Percentiles rank a stretch among this genome's conserved stretches.
Conservation (phyloP, 2,113 vertebrate species). For the Lepidothrix coronata region DNA sequence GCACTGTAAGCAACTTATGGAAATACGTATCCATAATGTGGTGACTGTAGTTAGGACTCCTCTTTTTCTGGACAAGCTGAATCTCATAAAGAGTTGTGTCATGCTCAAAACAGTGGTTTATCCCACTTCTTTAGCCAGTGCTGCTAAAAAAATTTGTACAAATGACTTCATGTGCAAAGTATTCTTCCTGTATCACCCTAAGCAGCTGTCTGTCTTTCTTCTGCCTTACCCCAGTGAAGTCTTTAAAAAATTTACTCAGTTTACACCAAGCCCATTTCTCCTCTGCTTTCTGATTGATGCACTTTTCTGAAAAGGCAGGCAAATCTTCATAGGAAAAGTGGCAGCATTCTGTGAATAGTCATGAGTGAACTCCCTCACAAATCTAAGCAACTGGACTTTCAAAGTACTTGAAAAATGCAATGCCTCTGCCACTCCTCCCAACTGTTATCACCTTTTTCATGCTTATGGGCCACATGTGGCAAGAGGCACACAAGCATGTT, state of each 20-base stretch:
- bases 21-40: background rate
- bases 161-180: background rate
- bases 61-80: background rate
- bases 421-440: background rate
- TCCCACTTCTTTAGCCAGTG: background rate
- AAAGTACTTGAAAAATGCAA: slow-evolving; percentile 8
- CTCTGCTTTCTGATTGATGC: background rate
- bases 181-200: background rate
- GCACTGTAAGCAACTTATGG: background rate
- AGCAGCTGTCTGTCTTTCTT: background rate
- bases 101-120: background rate
- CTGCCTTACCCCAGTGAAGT: background rate
- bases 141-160: background rate
- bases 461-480: background rate
- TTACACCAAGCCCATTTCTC: background rate
- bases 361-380: background rate
- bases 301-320: background rate
- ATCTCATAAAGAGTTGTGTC: background rate
- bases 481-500: background rate
- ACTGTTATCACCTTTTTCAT: background rate
- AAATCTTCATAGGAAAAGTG: background rate
- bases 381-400: background rate
- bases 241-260: background rate
- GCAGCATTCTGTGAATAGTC: background rate
- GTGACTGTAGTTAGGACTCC: background rate